Base-by-base conservation (phyloP, 2,888 invertebrate species). In the Napeogenes inachia region DNA sequence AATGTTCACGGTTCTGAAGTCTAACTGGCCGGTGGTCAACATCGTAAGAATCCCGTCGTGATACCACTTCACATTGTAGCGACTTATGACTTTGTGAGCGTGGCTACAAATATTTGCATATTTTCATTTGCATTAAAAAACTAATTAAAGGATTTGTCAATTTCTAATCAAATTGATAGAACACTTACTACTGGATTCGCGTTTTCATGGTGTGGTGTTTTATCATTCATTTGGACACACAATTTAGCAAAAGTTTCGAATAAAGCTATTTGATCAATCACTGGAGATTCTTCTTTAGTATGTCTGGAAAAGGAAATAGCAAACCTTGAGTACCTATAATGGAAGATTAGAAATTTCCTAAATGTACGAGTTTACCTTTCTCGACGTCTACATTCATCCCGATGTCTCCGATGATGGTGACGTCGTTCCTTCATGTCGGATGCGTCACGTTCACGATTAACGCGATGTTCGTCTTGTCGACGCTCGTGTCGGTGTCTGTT, bases 31-130 rank as follows among this genome's bases (percentile, higher is more conserved):
- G 78, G 2, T 75, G 75, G 4, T 82, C 81, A 1, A 67, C 66
- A 4, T 81, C 77, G 65, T 75, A 73, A 0, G 72, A 50, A 5
- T 80, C 79, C 5, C 70, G 73, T 56, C 67, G 75, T 0, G 80
- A 62, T 13, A 68, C 33, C 2, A 78, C 84, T 73, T 88, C 86
- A 65, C 87, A 88, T 72, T 89, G 88, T 35, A 89, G 70, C 2
- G 89, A 89, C 71, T 89, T 89, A 70, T 89, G 85, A 56, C 89
- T 89, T 21, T 80, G 81, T n/a, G 80, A 76, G 45, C 82, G 81
- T 13, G 74, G 71, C 89, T 87, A 72, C 56, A 79, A 81, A 6
- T 38, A n/a, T 33, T 5, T 45, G 30, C 32, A 42, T 30, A 58
- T 10, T 13, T 33, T 4, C 35, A 45, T 13, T 10, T 30, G 8